Percentiles rank a stretch among this genome's conserved stretches.
phyloP scores from a whole-genome alignment of 2,113 vertebrate genomes.

The Ondatra zibethicus region DNA sequence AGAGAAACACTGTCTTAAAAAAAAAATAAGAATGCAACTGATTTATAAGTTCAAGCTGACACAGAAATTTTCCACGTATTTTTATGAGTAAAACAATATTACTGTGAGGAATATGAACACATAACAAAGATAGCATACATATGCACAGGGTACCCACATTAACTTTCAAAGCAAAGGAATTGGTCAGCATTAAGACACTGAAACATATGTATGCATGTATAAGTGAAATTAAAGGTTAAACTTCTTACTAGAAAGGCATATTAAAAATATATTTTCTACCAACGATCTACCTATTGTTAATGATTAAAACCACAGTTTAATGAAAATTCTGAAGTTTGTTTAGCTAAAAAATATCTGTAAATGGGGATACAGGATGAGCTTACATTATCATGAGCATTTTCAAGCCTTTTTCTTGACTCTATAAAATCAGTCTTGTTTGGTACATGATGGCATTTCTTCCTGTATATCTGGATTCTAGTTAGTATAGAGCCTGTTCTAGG shows the following conservation, averaged over 20 bases:
- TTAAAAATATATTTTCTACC: neutral
- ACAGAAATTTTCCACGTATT: neutral
- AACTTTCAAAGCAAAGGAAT: neutral
- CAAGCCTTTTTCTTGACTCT: neutral
- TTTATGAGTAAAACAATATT: neutral
- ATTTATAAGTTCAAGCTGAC: neutral
- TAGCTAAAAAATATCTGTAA: neutral
- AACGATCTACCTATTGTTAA: neutral
- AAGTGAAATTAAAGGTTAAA: neutral
- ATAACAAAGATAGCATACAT: neutral
- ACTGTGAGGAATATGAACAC: neutral
- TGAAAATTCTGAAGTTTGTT: neutral
- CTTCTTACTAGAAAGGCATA: neutral
- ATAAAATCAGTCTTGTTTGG: neutral
- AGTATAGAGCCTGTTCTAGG: neutral
- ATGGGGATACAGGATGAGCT: neutral
- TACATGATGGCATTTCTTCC: neutral
- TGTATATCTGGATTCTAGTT: neutral
- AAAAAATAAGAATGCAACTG: no score
- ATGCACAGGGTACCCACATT: fast-evolving
- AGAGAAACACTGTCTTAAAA: no score
- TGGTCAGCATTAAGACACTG: neutral
- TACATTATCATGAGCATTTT: neutral
- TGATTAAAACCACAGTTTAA: neutral
- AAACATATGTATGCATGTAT: neutral